A percentile compares a stretch with the other conserved stretches of the same genome.
Evolutionary conservation across 2,888 invertebrate genomes (phyloP).

Genomic region (Nowickia ferox): DNA sequence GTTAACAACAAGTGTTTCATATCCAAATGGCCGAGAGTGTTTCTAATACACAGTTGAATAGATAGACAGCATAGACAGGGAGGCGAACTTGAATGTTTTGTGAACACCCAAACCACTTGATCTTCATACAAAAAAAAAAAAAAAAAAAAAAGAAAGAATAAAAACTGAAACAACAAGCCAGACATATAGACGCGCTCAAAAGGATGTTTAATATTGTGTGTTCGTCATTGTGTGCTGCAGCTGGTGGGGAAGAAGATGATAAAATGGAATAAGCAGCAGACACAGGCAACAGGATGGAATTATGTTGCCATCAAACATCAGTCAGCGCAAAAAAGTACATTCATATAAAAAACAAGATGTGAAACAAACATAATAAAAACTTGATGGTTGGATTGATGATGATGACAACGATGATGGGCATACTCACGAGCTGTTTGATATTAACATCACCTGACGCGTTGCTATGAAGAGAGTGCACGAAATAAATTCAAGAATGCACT

Average conservation of each 20-base stretch:
- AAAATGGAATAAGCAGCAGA: conserved; percentile 63
- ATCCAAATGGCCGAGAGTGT: conserved; percentile 10
- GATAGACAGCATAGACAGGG: conserved; percentile 15
- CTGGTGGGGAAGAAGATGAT: not conserved
- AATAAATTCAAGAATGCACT: conserved; percentile 65
- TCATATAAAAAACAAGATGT: conserved; percentile 11
- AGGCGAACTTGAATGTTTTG: conserved; percentile 60
- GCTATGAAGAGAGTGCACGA: conserved; percentile 48
- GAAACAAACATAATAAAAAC: not conserved
- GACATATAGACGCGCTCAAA: conserved; percentile 66
- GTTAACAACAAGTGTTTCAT: not conserved
- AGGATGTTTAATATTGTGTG: conserved; percentile 35
- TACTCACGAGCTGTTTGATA: conserved; percentile 47
- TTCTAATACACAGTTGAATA: not conserved
- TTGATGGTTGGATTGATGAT: conserved; percentile 30
- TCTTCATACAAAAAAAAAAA: conserved; percentile 51
- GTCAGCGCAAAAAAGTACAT: conserved; percentile 24
- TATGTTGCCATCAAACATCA: conserved; percentile 67
- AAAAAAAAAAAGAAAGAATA: not conserved
- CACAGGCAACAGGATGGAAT: conserved; percentile 67
- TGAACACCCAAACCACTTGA: conserved; percentile 63
- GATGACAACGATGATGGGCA: conserved; percentile 42
- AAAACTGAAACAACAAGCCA: conserved; percentile 53
- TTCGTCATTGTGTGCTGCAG: conserved; percentile 3
- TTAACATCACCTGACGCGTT: conserved; percentile 71